Base-by-base conservation (phyloP, 2,888 invertebrate genomes). In the Phaonia tiefii region DNA sequence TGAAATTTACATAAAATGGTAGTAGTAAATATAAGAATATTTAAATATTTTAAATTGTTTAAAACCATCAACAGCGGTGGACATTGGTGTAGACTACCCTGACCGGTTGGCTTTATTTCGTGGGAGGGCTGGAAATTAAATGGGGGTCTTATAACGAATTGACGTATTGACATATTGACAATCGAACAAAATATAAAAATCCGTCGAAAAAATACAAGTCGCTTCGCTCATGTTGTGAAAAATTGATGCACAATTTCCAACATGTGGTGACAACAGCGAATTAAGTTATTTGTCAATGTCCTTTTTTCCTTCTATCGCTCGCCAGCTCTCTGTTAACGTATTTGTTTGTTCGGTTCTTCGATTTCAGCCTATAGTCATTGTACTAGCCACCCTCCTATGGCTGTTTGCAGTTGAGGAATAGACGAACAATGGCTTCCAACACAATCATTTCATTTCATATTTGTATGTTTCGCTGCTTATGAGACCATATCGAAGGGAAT, bases 211-310 rank as follows among this genome's bases (percentile, higher is more conserved):
- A n/a, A n/a, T 56, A 75, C 46, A 15, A 31, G 4, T 31, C 31
- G 31, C 31, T 3, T 31, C 8, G 49, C 20, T 49, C 13, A 20
- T 71, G 42, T 71, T 71, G 77, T 81, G 71, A 75, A 81, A 81
- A 77, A 77, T 81, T 74, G 71, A 77, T 75, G 80, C 77, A 75
- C 70, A 77, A 77, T 79, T 79, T 79, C 65, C 44, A 82, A 73
- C 82, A 79, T 79, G 76, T 82, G 82, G 82, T 79, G 82, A 74
- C 82, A 82, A 74, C 79, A 79, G 70, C 56, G 76, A 80, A 82
- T 83, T 82, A 80, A 80, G 82, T 82, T 80, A 83, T 83, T 82
- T 83, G 79, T 82, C 82, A 83, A 79, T 79, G 80, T 83, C 82
- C 71, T 70, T 80, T 77, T 77, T n/a, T 31, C 31, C 31, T 8